Percentiles rank a stretch among this genome's conserved stretches.
These are phyloP conservation scores for Aphelocoma californica DNA, from an alignment of 2,797 vertebrate species.

Conservation along the genomic window DNA sequence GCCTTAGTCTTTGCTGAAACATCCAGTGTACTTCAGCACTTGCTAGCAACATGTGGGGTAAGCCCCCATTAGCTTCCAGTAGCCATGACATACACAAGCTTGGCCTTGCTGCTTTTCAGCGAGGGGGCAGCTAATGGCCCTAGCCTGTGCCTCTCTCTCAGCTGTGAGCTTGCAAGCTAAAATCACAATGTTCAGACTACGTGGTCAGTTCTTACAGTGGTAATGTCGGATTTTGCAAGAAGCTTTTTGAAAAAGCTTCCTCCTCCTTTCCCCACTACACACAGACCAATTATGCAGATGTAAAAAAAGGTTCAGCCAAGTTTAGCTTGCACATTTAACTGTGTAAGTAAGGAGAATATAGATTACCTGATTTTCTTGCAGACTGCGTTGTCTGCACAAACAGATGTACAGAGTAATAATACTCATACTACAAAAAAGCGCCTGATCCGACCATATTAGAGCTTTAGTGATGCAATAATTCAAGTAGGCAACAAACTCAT, in stretches of 20 bases:
- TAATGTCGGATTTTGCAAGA: background rate
- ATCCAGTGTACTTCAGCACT: background rate
- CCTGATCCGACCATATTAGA: background rate
- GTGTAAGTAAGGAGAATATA: background rate
- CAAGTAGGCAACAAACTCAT: background rate
- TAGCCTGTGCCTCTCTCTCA: background rate
- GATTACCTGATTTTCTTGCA: constrained; percentile 26
- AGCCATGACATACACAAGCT: background rate
- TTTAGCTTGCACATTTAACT: background rate
- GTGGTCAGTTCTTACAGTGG: fast-evolving
- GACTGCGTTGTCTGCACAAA: background rate
- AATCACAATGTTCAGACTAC: background rate
- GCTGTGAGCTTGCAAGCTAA: background rate
- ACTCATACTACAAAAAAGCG: background rate
- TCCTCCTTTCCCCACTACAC: background rate
- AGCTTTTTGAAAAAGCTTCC: background rate
- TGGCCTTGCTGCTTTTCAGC: background rate
- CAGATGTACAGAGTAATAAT: background rate
- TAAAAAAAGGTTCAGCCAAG: background rate
- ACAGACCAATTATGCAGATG: background rate
- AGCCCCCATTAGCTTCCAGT: background rate
- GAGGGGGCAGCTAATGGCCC: background rate
- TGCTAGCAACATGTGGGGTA: background rate
- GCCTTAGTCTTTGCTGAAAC: background rate
- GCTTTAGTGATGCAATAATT: background rate